Conservation (phyloP, 1,140 invertebrate genomes). For the Whitmania pigra region DNA sequence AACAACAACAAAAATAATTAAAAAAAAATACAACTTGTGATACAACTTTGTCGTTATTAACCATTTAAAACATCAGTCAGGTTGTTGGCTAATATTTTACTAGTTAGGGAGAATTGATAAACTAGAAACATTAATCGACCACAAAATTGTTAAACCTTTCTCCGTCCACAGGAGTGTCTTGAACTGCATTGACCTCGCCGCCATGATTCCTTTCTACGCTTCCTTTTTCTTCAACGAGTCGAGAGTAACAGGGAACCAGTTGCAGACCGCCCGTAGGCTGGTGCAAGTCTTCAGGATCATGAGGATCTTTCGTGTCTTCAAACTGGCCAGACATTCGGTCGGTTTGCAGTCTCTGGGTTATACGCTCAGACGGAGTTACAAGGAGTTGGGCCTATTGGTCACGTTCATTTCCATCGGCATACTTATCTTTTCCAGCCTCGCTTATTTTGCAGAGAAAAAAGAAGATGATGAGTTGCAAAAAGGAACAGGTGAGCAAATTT, state of each 20-base stretch:
- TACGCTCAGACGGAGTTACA: constrained; percentile 94
- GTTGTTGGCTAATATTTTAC: too few species aligned
- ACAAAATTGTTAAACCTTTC: too few species aligned
- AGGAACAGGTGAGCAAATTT: too few species aligned
- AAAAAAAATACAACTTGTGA: too few species aligned
- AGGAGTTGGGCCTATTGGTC: constrained; percentile 94
- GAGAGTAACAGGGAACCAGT: constrained; percentile 42
- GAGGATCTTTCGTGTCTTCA: constrained; percentile 89
- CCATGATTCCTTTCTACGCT: constrained; percentile 86
- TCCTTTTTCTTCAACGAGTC: constrained; percentile 41
- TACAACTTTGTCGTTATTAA: too few species aligned
- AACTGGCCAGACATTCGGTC: constrained; percentile 88
- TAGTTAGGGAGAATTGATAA: too few species aligned
- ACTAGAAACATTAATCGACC: too few species aligned
- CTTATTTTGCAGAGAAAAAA: constrained; percentile 93
- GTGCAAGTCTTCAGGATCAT: constrained; percentile 99
- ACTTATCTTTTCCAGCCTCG: constrained; percentile 93
- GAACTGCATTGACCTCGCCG: constrained; percentile 95
- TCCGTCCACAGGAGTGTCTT: constrained; percentile 56
- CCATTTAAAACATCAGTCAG: too few species aligned
- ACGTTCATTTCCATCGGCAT: constrained; percentile 98
- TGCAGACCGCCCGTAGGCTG: constrained; percentile 47
- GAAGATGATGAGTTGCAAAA: constrained; percentile 26
- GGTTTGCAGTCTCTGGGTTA: constrained; percentile 95
- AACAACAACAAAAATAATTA: too few species aligned